Base-by-base conservation (phyloP, 2,113 vertebrate genomes). In the Cinclus cinclus region DNA sequence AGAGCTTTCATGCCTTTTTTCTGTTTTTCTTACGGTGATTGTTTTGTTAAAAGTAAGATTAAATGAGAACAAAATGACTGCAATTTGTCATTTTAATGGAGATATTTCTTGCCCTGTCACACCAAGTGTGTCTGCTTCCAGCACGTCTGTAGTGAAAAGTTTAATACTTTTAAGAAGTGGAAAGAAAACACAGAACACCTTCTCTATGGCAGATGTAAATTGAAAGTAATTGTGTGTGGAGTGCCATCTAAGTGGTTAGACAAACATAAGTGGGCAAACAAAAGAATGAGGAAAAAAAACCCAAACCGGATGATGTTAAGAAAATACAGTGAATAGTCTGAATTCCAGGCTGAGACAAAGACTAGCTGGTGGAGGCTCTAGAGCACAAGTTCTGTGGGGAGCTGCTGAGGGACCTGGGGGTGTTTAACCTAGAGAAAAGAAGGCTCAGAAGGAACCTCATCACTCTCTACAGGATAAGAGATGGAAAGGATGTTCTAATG, bases 31-130 rank as follows among this genome's bases (percentile, higher is more conserved):
- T 74, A 81, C 86, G 46, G 33, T 47, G 75, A 84, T 83, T 93
- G 75, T 94, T 96, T 95, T 86, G 47, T 55, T 94, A 93, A 76
- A 94, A 75, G 52, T 84, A 79, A 86, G 84, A 93, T 70, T 87
- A 82, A 85, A 73, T 3, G 7, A 85, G 86, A 85, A 73, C 41
- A 70, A 89, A 94, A 63, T 86, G n/a, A 60, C 44, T 76, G 69
- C 73, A 65, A 52, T 95, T 93, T 94, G 87, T 94, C 93, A 76
- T 75, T n/a, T 44, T 78, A 91, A 87, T 14, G 18, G 73, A 58
- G 86, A 67, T 31, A 79, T 71, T 81, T 87, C 64, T 92, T 82
- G 31, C n/a, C 15, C 33, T 77, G 63, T 83, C 70, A 53, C 47
- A 80, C 27, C 3, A 9, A 81, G n/a, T 1, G 1, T 55, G 59